Evolutionary conservation across 2,797 vertebrate genomes (phyloP).

Genomic region (Eremophila alpestris): DNA sequence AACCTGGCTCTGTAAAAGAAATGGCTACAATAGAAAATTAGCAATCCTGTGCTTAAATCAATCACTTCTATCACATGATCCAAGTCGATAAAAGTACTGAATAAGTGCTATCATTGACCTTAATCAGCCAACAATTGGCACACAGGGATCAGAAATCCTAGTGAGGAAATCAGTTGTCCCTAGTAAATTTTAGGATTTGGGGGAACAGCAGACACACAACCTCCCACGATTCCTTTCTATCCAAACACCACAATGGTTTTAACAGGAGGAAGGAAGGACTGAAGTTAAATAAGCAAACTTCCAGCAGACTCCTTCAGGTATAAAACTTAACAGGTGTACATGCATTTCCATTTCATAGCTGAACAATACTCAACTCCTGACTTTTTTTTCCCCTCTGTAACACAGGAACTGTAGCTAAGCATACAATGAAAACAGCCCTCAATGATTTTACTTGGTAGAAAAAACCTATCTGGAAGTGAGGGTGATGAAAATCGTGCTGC

Average conservation of each 20-base stretch:
- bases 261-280: neutral
- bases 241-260: neutral
- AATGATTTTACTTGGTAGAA: neutral
- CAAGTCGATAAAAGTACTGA: slow-evolving; percentile 70
- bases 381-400: neutral
- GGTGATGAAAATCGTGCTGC: slow-evolving; percentile 14
- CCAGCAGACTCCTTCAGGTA: neutral
- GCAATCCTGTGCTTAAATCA: slow-evolving; percentile 71
- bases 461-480: neutral
- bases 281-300: slow-evolving; percentile 16
- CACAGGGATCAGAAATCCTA: slow-evolving; percentile 62
- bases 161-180: neutral
- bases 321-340: slow-evolving; percentile 6
- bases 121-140: slow-evolving; percentile 65
- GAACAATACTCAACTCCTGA: neutral
- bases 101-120: slow-evolving; percentile 71
- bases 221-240: neutral
- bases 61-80: slow-evolving; percentile 70
- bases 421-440: neutral
- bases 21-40: slow-evolving; percentile 64
- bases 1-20: slow-evolving; percentile 5
- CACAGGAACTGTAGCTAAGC: neutral
- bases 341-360: slow-evolving; percentile 11
- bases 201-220: neutral
- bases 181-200: neutral